Evolutionary conservation across 2,797 vertebrate genomes (phyloP), one percentile per base, ranked within the genome.

Genomic region (Melanotaenia trifasciata): DNA sequence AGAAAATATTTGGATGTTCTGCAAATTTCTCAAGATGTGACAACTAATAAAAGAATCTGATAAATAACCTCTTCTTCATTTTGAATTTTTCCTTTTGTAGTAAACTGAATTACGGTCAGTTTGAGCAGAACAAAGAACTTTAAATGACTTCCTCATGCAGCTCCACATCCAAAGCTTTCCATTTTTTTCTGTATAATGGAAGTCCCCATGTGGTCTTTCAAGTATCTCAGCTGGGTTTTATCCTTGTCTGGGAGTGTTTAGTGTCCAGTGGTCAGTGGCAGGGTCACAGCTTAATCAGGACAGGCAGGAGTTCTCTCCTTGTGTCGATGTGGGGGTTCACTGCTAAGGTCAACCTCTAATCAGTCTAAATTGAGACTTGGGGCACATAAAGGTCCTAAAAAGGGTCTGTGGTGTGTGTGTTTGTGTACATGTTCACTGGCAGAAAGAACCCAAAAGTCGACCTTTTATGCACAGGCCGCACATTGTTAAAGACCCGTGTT

Each of bases 171-270:
- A 40, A 3, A 36, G 13, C 5, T 64, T 74, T 65, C 64, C 57
- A n/a, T 51, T 64, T 67, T 78, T 63, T 45, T 47, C 71, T 11
- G 13, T 67, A 65, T 70, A 75, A 72, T 78, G 70, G 60, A 78
- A 65, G 74, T 86, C 84, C 82, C 82, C 73, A 83, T 87, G 89
- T 60, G 85, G 83, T 88, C 67, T 63, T 45, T 20, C 4, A 18
- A 57, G 61, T 61, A 32, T 13, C 58, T 84, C 83, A 82, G 84
- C 82, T 69, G 84, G n/a, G 83, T 78, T 87, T 81, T 64, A 78
- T 85, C 77, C 72, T 64, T 70, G 69, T 85, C 91, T 92, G 91
- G 87, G 70, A 90, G 90, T 84, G 89, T 90, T 92, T 90, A 91
- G 84, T 80, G 85, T 87, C 88, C 83, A 81, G 75, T 90, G 91